A percentile compares a stretch with the other conserved stretches of the same genome.
These are phyloP conservation scores for Leucosticte australis DNA, from an alignment of 2,113 vertebrate genomes.

Conservation along the genomic window DNA sequence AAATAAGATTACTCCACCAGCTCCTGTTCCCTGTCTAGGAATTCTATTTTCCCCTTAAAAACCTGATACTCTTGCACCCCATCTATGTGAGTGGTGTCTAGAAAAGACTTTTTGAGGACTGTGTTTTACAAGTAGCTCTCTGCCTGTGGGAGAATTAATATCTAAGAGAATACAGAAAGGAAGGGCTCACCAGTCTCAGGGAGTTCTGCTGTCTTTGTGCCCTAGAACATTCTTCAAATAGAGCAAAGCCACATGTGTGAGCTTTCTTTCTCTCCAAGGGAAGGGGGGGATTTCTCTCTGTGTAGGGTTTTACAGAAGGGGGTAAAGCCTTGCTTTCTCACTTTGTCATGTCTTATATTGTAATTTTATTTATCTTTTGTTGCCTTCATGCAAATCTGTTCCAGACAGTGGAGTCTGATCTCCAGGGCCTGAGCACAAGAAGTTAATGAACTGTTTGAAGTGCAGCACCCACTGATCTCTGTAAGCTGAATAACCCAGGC, in stretches of 20 bases:
- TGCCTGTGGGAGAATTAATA: background rate
- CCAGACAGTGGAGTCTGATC: background rate
- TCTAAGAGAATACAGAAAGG: background rate
- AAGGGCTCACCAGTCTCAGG: background rate
- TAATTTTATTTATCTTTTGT: background rate
- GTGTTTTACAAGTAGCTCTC: background rate
- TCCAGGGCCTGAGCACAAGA: background rate
- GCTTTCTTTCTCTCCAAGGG: background rate
- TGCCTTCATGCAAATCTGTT: background rate
- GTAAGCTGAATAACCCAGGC: background rate
- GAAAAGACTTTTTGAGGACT: background rate
- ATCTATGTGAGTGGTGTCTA: background rate
- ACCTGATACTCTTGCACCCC: background rate
- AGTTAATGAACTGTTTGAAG: constrained; percentile 17
- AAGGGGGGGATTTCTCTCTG: background rate
- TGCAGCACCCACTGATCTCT: background rate
- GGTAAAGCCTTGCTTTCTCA: background rate
- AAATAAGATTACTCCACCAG: background rate
- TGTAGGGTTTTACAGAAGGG: background rate
- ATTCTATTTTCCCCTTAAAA: background rate
- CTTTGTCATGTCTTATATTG: background rate
- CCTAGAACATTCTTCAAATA: background rate
- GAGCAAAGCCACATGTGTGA: background rate
- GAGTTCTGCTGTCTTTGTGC: background rate
- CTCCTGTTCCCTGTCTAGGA: background rate